Conservation (phyloP, 2,113 vertebrate species). For the Amphilophus citrinellus region DNA sequence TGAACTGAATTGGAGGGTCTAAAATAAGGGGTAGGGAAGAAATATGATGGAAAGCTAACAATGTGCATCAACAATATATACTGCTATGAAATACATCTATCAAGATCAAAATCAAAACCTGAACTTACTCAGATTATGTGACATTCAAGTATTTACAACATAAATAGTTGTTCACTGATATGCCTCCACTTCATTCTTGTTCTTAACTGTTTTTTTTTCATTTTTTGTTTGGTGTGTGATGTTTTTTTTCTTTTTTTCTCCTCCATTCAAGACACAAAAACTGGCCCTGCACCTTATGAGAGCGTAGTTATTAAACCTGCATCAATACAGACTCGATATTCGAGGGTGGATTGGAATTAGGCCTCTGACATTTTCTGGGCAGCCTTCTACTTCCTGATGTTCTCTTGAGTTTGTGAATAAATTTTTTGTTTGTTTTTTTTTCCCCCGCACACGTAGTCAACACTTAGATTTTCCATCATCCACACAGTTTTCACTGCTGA, state of each 20-base stretch:
- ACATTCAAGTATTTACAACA: background rate
- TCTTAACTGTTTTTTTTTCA: background rate
- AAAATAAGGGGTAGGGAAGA: too few species aligned
- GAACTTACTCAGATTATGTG: background rate
- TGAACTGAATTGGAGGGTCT: too few species aligned
- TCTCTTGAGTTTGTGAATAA: background rate
- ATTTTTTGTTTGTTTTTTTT: background rate
- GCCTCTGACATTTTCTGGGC: constrained; percentile 11
- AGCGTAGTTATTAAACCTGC: background rate
- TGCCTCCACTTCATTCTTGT: background rate
- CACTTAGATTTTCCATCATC: background rate
- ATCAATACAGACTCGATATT: background rate
- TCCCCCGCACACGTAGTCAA: background rate
- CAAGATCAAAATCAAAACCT: too few species aligned
- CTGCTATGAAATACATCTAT: background rate
- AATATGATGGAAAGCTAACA: too few species aligned
- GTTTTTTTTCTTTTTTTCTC: background rate
- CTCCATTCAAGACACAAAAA: background rate
- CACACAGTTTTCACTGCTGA: background rate
- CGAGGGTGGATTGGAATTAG: background rate
- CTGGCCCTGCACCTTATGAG: background rate
- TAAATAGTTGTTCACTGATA: background rate
- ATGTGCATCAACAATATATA: background rate
- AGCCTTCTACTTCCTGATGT: background rate
- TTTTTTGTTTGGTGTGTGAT: background rate